Evolutionary conservation across 2,888 invertebrate genomes (phyloP).

Genomic region (Rapana venosa): DNA sequence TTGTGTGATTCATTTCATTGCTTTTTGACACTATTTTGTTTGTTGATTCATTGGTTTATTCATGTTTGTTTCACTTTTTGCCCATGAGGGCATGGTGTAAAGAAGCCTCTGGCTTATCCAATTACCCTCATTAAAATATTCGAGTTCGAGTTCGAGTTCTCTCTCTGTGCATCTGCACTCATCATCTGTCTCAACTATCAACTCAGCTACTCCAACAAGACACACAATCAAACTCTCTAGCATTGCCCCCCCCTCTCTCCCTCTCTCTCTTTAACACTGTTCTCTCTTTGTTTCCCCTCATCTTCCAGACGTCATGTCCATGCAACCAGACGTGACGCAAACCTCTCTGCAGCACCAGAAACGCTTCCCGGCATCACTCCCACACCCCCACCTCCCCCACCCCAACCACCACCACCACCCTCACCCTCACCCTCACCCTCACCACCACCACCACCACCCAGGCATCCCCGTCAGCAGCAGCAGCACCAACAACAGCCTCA

Average conservation of each 20-base stretch:
- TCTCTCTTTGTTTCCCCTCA: neutral
- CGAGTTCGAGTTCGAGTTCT: no score
- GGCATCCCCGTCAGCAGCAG: slow-evolving; percentile 25
- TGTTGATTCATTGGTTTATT: no score
- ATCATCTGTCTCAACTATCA: neutral
- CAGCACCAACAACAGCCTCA: slow-evolving; percentile 52
- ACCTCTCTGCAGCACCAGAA: slow-evolving; percentile 17
- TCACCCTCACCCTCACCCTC: neutral
- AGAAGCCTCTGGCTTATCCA: no score
- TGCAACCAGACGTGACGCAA: slow-evolving; percentile 21
- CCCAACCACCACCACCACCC: slow-evolving; percentile 51
- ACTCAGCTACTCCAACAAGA: neutral
- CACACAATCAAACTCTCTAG: no score
- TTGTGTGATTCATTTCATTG: no score
- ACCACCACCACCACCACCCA: neutral
- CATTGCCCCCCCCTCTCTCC: neutral
- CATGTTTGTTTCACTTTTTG: no score
- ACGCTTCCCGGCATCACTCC: slow-evolving; percentile 54
- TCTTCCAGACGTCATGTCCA: slow-evolving; percentile 1
- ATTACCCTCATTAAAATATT: no score
- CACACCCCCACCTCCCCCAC: slow-evolving; percentile 38
- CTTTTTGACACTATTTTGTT: no score
- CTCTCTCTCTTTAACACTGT: no score
- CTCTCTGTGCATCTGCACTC: no score
- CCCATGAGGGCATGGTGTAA: no score